Conservation (phyloP, 2,888 invertebrate genomes). For the Rotaria macrura region DNA sequence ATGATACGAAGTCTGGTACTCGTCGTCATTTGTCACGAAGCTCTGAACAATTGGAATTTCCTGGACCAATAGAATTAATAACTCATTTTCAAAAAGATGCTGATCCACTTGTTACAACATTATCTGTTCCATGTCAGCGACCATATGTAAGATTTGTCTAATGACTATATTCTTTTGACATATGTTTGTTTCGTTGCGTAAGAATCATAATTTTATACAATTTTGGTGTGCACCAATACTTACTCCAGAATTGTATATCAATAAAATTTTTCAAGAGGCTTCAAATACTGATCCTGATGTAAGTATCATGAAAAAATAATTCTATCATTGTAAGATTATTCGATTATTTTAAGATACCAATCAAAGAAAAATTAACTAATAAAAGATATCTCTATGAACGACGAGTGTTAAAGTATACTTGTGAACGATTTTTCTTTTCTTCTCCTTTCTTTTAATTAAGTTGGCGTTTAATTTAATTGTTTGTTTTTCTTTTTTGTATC, state of each 20-base stretch:
- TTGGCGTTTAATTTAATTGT: background rate
- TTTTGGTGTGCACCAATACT: background rate
- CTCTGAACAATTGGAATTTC: constrained; percentile 36
- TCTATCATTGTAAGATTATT: background rate
- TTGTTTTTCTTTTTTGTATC: background rate
- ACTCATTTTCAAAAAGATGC: constrained; percentile 41
- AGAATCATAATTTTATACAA: background rate
- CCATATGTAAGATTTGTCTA: constrained; percentile 35
- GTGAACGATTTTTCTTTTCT: background rate
- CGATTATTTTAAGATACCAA: background rate
- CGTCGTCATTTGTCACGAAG: background rate
- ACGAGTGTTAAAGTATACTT: constrained; percentile 19
- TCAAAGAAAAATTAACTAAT: background rate
- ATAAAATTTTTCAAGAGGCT: background rate
- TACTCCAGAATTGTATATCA: background rate
- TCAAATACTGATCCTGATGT: background rate
- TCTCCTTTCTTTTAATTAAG: too few relatives aligned
- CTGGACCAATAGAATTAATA: constrained; percentile 47
- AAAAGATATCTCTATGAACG: constrained; percentile 26
- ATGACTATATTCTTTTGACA: background rate
- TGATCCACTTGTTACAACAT: constrained; percentile 45
- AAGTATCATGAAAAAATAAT: background rate
- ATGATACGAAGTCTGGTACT: background rate
- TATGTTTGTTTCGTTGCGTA: background rate
- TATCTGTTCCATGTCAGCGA: constrained; percentile 42